A percentile compares a stretch with the other conserved stretches of the same genome.
These are phyloP conservation scores for Helarctos malayanus DNA, from an alignment of 2,797 vertebrate genomes.

Conservation along the genomic window DNA sequence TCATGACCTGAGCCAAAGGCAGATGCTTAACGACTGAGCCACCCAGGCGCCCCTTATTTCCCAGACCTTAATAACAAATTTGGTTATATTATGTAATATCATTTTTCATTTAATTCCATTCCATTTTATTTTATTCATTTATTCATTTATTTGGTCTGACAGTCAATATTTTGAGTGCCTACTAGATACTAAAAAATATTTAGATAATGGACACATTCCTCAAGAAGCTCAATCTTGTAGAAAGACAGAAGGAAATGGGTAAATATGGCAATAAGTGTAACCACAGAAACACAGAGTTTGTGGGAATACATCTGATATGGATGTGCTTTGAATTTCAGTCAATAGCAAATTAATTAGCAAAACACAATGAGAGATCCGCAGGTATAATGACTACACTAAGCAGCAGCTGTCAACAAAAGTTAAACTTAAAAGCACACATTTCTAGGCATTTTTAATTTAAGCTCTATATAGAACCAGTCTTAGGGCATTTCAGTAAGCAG, in stretches of 20 bases:
- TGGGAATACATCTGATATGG: not conserved
- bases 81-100: not conserved
- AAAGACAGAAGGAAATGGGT: conserved; percentile 27
- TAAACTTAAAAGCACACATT: not conserved
- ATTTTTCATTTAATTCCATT: conserved; percentile 3
- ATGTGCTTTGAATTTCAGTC: conserved; percentile 26
- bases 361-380: conserved; percentile 2
- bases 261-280: not conserved
- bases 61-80: not conserved
- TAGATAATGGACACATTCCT: not conserved
- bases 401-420: not conserved
- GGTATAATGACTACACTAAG: conserved; percentile 20
- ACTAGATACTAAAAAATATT: not conserved
- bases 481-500: not conserved
- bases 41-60: not conserved
- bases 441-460: not conserved
- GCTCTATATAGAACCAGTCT: not conserved
- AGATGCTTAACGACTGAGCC: too few species aligned
- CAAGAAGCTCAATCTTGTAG: not conserved
- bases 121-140: conserved; percentile 36
- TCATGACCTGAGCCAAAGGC: too few species aligned
- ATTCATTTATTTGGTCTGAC: not conserved
- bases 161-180: conserved; percentile 27
- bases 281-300: not conserved
- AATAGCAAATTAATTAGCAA: not conserved